A percentile compares a stretch with the other conserved stretches of the same genome.
phyloP scores from a whole-genome alignment of 2,797 vertebrate species.

The Enteromius thamalakanensis region DNA sequence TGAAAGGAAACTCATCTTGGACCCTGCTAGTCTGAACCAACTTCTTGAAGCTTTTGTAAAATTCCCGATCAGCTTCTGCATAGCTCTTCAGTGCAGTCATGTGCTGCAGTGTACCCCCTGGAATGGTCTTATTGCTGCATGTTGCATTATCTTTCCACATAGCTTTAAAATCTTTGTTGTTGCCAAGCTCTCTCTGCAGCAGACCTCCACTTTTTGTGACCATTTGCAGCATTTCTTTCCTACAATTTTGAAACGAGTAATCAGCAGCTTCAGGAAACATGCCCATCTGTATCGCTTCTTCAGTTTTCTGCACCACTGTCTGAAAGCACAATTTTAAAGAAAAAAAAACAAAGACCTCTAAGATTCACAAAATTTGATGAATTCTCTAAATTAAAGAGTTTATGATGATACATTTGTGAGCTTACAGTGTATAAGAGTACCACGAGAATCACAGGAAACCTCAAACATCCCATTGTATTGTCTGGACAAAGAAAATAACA shows the following conservation, averaged over 20 bases:
- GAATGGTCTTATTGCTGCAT: conserved; percentile 7
- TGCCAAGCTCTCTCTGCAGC: conserved; percentile 37
- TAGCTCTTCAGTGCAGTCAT: conserved; percentile 28
- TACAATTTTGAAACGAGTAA: conserved; percentile 32
- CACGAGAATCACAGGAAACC: background rate
- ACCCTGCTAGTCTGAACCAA: background rate
- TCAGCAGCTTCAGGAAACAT: conserved; percentile 49
- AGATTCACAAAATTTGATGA: background rate
- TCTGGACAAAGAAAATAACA: background rate
- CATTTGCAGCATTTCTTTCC: conserved; percentile 48
- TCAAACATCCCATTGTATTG: conserved; percentile 21
- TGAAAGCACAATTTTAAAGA: background rate
- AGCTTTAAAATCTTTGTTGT: background rate
- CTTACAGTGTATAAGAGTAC: conserved; percentile 22
- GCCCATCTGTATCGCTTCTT: background rate
- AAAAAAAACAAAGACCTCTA: background rate
- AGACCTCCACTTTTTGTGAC: conserved; percentile 45
- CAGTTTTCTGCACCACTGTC: background rate
- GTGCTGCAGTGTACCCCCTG: conserved; percentile 14
- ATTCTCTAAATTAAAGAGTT: background rate
- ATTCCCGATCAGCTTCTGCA: background rate
- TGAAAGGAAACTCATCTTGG: conserved; percentile 45
- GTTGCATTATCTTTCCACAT: background rate
- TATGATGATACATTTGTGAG: background rate
- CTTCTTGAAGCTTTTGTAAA: rapidly evolving